A percentile compares a stretch with the other conserved stretches of the same genome.
phyloP scores from a whole-genome alignment of 1,140 invertebrate species.

The Copidosoma floridanum region DNA sequence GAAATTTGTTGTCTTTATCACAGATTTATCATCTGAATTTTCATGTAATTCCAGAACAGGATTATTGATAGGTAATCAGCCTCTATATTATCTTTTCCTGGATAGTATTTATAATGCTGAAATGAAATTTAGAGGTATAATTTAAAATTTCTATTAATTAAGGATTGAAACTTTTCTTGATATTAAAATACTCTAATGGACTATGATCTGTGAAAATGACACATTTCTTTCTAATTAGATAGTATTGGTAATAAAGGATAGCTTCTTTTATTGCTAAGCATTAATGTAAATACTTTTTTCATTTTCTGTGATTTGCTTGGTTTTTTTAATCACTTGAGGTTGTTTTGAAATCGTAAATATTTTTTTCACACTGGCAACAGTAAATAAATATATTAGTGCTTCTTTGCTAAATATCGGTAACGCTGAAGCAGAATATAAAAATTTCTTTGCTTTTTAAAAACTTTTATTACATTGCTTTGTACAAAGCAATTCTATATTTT shows the following conservation, averaged over 20 bases:
- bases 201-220: constrained; percentile 23
- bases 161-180: constrained; percentile 10
- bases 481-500: no score
- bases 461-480: constrained; percentile 17
- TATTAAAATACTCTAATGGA: constrained; percentile 26
- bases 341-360: no score
- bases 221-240: constrained; percentile 19
- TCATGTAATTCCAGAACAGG: constrained; percentile 21
- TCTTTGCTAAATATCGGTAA: constrained; percentile 27
- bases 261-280: constrained; percentile 6
- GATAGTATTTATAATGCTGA: constrained; percentile 8
- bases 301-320: constrained; percentile 11
- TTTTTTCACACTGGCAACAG: constrained; percentile 29
- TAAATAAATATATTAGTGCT: constrained; percentile 28
- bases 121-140: no score
- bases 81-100: constrained; percentile 23
- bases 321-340: constrained; percentile 14
- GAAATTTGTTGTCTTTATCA: not conserved
- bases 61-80: constrained; percentile 27
- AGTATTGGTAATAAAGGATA: not conserved
- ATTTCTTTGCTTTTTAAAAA: constrained; percentile 21
- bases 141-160: not conserved
- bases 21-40: not conserved
- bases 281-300: constrained; percentile 7
- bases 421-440: constrained; percentile 12